These are phyloP conservation scores for Sphenopsis melanotis DNA, from an alignment of 2,797 vertebrate genomes.

Conservation along the genomic window DNA sequence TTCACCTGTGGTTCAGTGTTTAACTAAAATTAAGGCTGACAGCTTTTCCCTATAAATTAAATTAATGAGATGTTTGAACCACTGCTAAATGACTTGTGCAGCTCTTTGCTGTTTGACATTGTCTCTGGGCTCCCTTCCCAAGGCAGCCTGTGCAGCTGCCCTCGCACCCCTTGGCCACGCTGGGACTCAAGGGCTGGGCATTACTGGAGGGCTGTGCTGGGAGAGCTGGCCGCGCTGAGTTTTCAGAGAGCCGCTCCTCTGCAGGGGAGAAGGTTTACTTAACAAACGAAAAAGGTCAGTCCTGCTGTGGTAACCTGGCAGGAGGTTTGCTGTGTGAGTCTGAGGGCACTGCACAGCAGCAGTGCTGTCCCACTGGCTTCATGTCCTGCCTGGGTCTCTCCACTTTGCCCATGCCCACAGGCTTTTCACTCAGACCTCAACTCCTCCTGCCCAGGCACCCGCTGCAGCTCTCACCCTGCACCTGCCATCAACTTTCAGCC, in stretches of 20 bases:
- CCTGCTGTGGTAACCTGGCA: neutral
- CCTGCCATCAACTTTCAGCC: neutral
- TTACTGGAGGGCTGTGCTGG: neutral
- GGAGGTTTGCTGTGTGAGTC: neutral
- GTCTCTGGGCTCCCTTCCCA: neutral
- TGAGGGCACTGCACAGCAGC: neutral
- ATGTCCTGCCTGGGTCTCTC: rapidly evolving
- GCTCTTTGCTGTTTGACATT: neutral
- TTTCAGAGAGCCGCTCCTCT: neutral
- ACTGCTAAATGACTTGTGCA: neutral
- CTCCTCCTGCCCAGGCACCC: neutral
- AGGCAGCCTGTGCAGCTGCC: rapidly evolving
- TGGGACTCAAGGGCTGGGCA: neutral
- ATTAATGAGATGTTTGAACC: slow-evolving; percentile 63
- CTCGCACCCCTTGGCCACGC: neutral
- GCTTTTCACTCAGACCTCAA: neutral
- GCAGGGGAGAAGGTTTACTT: neutral
- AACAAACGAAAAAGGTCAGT: rapidly evolving
- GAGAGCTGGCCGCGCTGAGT: neutral
- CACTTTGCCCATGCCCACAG: neutral
- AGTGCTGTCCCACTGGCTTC: rapidly evolving
- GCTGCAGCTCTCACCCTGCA: neutral
- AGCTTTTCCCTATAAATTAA: slow-evolving; percentile 64
- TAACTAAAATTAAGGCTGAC: slow-evolving; percentile 54
- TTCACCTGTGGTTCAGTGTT: slow-evolving; percentile 56